Conservation (phyloP, 2,888 invertebrate genomes). For the Cantharis rufa region DNA sequence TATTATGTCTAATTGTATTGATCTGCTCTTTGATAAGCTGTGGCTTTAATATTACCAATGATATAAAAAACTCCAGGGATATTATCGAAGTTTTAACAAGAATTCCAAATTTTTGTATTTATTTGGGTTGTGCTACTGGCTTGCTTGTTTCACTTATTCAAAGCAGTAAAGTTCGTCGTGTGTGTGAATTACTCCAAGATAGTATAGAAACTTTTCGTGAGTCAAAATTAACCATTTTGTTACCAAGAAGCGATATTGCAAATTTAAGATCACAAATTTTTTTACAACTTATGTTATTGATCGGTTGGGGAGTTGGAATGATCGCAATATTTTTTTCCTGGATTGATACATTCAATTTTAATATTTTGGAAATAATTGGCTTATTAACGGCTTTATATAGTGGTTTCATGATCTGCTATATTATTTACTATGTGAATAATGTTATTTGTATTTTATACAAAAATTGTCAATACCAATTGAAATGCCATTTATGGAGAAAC, state of each 20-base stretch:
- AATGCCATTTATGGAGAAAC: not conserved
- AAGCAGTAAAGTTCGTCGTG: not conserved
- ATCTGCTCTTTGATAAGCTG: not conserved
- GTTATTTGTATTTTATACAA: not conserved
- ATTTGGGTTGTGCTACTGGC: not conserved
- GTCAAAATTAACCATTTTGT: not conserved
- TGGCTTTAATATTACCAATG: not conserved
- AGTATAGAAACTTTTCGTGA: not conserved
- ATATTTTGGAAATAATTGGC: not conserved
- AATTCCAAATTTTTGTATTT: not conserved
- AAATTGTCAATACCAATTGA: not conserved
- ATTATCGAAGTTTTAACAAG: not conserved
- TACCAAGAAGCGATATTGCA: not conserved
- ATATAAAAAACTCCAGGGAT: not conserved
- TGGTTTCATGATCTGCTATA: not conserved
- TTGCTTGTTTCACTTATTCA: not conserved
- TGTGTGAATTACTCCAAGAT: not conserved
- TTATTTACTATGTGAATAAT: not conserved
- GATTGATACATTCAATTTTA: not conserved
- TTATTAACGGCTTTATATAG: not conserved
- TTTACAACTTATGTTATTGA: not conserved
- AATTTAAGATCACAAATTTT: not conserved
- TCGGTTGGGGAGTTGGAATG: rapidly evolving
- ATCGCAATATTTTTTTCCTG: rapidly evolving
- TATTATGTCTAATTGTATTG: not conserved